Evolutionary conservation across 2,888 invertebrate species (phyloP).

Genomic region (Tillus elongatus): DNA sequence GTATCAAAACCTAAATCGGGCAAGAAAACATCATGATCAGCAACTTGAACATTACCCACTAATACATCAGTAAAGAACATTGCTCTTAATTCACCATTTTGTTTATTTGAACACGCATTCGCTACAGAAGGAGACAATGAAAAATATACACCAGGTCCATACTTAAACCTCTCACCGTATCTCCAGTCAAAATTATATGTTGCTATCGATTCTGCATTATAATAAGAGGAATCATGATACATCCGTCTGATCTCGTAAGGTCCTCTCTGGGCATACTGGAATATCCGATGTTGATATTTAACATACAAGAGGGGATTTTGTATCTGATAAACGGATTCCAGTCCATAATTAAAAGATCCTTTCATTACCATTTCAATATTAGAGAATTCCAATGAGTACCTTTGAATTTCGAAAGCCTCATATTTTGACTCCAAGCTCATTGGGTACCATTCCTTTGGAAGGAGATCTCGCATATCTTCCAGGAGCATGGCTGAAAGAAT

Average conservation of each 20-base stretch:
- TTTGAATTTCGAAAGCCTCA: conserved; percentile 13
- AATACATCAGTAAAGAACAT: conserved; percentile 34
- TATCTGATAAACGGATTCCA: conserved; percentile 22
- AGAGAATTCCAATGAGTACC: conserved; percentile 16
- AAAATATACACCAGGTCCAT: conserved; percentile 33
- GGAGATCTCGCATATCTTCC: not conserved
- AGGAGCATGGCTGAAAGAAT: too few relatives aligned
- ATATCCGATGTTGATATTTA: conserved; percentile 25
- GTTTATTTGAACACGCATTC: conserved; percentile 24
- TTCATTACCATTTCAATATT: too few relatives aligned
- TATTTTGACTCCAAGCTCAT: conserved; percentile 19
- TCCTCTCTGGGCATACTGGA: conserved; percentile 26
- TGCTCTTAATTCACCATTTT: conserved; percentile 24
- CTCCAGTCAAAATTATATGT: conserved; percentile 32
- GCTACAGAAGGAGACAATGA: conserved; percentile 27
- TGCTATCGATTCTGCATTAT: conserved; percentile 27
- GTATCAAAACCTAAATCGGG: conserved; percentile 31
- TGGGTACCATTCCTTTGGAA: conserved; percentile 16
- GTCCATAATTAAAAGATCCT: conserved; percentile 12
- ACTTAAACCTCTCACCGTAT: conserved; percentile 24
- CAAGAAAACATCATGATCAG: conserved; percentile 19
- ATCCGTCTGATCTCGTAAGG: conserved; percentile 16
- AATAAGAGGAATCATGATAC: conserved; percentile 28
- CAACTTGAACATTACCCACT: conserved; percentile 22
- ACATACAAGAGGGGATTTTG: conserved; percentile 29